Evolutionary conservation across 2,113 vertebrate genomes (phyloP).

Genomic region (Ceratotherium simum): DNA sequence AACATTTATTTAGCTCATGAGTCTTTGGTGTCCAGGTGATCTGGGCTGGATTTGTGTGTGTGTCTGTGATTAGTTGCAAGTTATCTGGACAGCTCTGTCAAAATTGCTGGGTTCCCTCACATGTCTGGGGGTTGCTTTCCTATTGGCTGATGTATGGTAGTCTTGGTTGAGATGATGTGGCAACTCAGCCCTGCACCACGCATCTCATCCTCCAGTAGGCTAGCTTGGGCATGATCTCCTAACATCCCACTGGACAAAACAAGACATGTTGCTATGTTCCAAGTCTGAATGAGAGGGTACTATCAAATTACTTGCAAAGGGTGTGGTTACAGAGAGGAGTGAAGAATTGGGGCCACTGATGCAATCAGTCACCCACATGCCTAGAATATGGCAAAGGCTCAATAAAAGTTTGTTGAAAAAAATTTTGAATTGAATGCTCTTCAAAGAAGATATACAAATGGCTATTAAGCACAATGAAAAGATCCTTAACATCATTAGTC

Average conservation of each 20-base stretch:
- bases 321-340: neutral
- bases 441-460: neutral
- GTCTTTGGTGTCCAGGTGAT: constrained; percentile 9
- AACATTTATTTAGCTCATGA: neutral
- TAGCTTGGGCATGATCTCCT: neutral
- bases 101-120: neutral
- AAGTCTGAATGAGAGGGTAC: neutral
- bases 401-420: neutral
- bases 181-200: neutral
- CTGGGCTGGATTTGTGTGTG: neutral
- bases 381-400: neutral
- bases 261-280: neutral
- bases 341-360: neutral
- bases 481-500: neutral
- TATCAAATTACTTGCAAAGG: constrained; percentile 7
- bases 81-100: neutral
- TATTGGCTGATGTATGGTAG: neutral
- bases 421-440: neutral
- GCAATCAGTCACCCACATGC: neutral
- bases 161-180: neutral
- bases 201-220: neutral
- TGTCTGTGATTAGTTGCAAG: neutral
- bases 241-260: neutral
- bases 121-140: neutral
- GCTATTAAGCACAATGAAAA: neutral